Evolutionary conservation across 2,888 invertebrate species (phyloP).

Genomic region (Zaprionus lineosus): DNA sequence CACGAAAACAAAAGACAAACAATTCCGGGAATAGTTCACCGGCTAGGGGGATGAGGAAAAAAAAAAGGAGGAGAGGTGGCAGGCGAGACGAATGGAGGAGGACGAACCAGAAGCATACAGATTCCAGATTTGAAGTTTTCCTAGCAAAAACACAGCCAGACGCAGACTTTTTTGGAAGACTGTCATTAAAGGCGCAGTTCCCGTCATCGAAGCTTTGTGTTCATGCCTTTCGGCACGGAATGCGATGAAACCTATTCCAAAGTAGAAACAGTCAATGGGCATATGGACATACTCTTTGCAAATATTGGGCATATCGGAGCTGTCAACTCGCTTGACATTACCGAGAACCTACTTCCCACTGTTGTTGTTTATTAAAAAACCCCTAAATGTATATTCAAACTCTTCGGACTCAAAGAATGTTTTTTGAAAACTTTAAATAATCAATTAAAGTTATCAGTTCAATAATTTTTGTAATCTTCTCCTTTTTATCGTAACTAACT

Average conservation of each 20-base stretch:
- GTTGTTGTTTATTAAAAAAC: no score
- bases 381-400: no score
- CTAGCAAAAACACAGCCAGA: constrained; percentile 9
- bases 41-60: no score
- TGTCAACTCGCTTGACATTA: not conserved
- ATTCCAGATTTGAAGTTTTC: constrained; percentile 2
- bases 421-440: no score
- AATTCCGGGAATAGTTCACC: constrained; percentile 66
- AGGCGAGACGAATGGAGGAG: constrained; percentile 9
- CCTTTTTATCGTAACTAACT: no score
- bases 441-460: no score
- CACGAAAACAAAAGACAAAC: constrained; percentile 65
- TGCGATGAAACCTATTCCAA: constrained; percentile 43
- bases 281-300: no score
- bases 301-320: not conserved
- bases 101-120: constrained; percentile 3
- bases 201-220: not conserved
- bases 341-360: no score
- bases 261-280: constrained; percentile 27
- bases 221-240: constrained; percentile 32
- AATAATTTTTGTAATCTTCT: no score
- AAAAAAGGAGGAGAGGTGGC: not conserved
- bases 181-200: constrained; percentile 38
- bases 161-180: constrained; percentile 19
- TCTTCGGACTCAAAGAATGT: no score